Base-by-base conservation (phyloP, 2,113 vertebrate genomes). In the Nothocercus julius region DNA sequence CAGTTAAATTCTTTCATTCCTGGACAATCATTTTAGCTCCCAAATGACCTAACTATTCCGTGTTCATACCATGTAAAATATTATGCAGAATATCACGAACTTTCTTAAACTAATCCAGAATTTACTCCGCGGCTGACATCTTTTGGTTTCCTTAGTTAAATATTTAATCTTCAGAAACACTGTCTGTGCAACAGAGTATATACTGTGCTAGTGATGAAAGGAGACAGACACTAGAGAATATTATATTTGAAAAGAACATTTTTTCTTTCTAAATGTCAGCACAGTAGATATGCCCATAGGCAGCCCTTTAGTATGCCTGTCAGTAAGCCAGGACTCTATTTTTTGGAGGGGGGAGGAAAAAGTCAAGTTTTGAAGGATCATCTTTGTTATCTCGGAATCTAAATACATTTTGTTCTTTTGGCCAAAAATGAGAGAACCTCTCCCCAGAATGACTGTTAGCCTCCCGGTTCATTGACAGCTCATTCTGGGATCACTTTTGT, bases 91-190 rank as follows among this genome's bases (percentile, higher is more conserved):
- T 54, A 53, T 47, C 54, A 17, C 58, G 58, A 84, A 69, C 22
- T 79, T 69, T 82, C 70, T 73, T 28, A 80, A 66, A 70, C 4
- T 79, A 53, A 63, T 90, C 49, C 86, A 76, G 30, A 93, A 59
- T 90, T 89, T 93, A 69, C 40, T 93, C 70, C 19, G 8, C 87
- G 81, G 75, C 36, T 69, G 90, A 62, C n/a, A 88, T 62, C 77
- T 87, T 82, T 76, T 28, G 53, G 8, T 90, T 93, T 96, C 49
- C 77, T 73, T 79, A 42, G 45, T 92, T 84, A 94, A 96, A 90
- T 90, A 85, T 90, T 89, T 87, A 76, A 66, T 87, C 69, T 85
- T 94, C 40, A 69, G 67, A 90, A 73, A 20, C 36, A 12, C 64
- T 73, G 13, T 87, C 67, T 67, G 11, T 82, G 53, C n/a, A 87